A percentile compares a stretch with the other conserved stretches of the same genome.
Evolutionary conservation across 2,888 invertebrate genomes (phyloP).

Genomic region (Acanthosoma haemorrhoidale): DNA sequence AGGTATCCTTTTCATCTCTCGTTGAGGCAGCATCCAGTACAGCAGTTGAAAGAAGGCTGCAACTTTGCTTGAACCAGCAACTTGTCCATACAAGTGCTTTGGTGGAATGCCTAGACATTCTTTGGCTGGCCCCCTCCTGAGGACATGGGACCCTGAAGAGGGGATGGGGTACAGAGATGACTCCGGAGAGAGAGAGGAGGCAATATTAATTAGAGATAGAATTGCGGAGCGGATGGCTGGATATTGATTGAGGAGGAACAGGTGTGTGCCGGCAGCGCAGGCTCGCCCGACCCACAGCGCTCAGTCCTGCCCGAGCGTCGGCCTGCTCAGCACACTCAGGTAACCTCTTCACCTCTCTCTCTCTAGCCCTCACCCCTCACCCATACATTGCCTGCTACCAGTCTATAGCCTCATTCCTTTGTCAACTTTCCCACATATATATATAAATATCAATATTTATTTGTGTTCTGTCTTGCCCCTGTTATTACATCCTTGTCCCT

Average conservation of each 20-base stretch:
- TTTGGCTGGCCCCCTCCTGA: no score
- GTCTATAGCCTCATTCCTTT: not conserved
- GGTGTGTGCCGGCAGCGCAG: slow-evolving; percentile 22
- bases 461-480: not conserved
- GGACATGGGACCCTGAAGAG: not conserved
- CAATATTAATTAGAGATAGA: slow-evolving; percentile 5
- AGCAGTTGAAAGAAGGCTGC: no score
- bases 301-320: slow-evolving; percentile 5
- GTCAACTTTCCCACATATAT: not conserved
- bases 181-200: not conserved
- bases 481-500: not conserved
- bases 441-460: not conserved
- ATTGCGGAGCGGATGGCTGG: not conserved
- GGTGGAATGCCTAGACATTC: no score
- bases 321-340: not conserved
- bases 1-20: no score
- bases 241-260: slow-evolving; percentile 22
- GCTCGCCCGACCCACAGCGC: not conserved
- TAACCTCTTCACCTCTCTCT: not conserved
- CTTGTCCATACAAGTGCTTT: no score
- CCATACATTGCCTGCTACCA: not conserved
- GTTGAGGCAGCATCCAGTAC: no score
- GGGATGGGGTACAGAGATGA: not conserved
- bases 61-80: no score
- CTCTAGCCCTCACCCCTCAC: not conserved